Percentiles rank a stretch among this genome's conserved stretches.
Evolutionary conservation across 1,140 invertebrate species (phyloP).

Genomic region (Charaxes varanes): DNA sequence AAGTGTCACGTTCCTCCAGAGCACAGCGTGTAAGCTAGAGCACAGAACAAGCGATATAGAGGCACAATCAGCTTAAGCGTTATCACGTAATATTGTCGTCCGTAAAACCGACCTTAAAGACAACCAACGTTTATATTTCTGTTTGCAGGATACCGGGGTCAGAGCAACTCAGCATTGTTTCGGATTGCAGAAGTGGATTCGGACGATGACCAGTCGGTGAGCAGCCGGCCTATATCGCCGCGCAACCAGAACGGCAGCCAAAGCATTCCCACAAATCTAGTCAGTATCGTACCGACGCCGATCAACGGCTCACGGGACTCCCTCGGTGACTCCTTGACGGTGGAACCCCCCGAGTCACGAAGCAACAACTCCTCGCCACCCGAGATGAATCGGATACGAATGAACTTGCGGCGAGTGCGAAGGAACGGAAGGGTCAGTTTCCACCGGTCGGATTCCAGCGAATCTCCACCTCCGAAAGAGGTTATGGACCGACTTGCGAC

Average conservation of each 20-base stretch:
- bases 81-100: too few species aligned
- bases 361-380: constrained; percentile 34
- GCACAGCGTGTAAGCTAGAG: too few species aligned
- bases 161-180: constrained; percentile 68
- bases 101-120: too few species aligned
- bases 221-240: constrained; percentile 56
- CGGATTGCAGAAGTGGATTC: constrained; percentile 75
- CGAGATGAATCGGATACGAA: constrained; percentile 34
- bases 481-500: constrained; percentile 23
- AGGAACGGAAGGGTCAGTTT: constrained; percentile 40
- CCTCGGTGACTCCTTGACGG: constrained; percentile 64
- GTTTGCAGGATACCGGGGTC: constrained; percentile 60
- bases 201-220: constrained; percentile 71
- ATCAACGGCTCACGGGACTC: constrained; percentile 74
- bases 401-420: constrained; percentile 33
- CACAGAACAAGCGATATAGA: too few species aligned
- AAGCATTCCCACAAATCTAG: constrained; percentile 54
- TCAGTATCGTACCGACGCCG: constrained; percentile 74
- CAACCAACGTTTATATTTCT: too few species aligned
- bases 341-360: constrained; percentile 43
- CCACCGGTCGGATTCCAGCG: constrained; percentile 53
- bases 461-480: constrained; percentile 48
- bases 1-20: too few species aligned
- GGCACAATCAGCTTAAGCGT: too few species aligned
- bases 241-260: constrained; percentile 37